These are phyloP conservation scores for Apodemus sylvaticus DNA, from an alignment of 2,113 vertebrate species.

Conservation along the genomic window DNA sequence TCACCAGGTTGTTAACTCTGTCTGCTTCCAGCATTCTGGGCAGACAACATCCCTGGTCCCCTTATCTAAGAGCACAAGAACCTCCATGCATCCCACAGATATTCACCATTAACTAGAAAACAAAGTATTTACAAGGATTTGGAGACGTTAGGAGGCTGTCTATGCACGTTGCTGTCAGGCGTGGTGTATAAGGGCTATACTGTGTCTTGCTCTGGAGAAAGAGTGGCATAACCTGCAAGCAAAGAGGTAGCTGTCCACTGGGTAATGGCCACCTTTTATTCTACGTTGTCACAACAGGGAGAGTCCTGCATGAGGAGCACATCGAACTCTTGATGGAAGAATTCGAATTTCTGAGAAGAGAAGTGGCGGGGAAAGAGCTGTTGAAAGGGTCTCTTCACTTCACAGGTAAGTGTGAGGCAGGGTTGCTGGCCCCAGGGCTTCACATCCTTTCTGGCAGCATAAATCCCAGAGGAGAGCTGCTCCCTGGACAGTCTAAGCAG, in stretches of 20 bases:
- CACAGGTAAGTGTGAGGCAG: conserved; percentile 88
- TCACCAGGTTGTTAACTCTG: not conserved
- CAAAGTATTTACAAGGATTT: not conserved
- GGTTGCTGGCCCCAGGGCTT: not conserved
- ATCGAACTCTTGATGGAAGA: conserved; percentile 94
- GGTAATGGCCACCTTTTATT: not conserved
- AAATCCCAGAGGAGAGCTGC: not conserved
- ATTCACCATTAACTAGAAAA: not conserved
- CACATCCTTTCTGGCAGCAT: not conserved
- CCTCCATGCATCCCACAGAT: not conserved
- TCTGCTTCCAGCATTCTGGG: not conserved
- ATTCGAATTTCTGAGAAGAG: conserved; percentile 92
- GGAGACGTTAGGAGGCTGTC: not conserved
- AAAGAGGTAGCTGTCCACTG: accelerated
- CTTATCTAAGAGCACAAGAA: not conserved
- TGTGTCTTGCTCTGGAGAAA: not conserved
- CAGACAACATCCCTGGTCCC: not conserved
- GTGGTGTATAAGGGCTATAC: not conserved
- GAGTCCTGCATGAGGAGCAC: conserved; percentile 95
- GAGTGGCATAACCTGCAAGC: not conserved
- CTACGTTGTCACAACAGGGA: conserved; percentile 81
- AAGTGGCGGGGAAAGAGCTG: conserved; percentile 90
- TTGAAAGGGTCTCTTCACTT: conserved; percentile 93
- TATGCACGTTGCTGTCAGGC: not conserved
- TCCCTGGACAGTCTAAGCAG: not conserved